Conservation (phyloP, 2,888 invertebrate genomes). For the Caenorhabditis auriculariae region DNA sequence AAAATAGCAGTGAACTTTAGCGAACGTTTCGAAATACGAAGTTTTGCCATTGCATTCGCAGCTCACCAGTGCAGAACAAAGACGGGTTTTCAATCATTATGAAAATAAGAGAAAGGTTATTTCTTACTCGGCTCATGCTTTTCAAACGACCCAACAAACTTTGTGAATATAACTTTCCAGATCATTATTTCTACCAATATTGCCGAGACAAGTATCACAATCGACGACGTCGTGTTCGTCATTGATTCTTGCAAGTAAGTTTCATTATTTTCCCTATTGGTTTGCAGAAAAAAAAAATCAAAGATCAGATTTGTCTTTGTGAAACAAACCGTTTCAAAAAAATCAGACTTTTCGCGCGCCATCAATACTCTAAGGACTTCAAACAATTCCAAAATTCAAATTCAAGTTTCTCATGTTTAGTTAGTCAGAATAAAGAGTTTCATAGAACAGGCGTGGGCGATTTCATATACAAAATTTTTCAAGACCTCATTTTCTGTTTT, state of each 20-base stretch:
- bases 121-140: background rate
- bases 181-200: conserved; percentile 96
- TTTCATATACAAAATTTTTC: no score
- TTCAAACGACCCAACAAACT: background rate
- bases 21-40: conserved; percentile 64
- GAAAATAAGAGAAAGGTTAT: conserved; percentile 17
- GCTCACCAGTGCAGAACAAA: conserved; percentile 90
- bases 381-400: no score
- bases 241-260: conserved; percentile 86
- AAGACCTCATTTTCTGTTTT: background rate
- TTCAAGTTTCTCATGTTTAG: no score
- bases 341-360: background rate
- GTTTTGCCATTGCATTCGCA: conserved; percentile 96
- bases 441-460: no score
- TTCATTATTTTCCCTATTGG: background rate
- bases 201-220: conserved; percentile 96
- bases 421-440: no score
- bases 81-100: conserved; percentile 77
- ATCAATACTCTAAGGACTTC: no score
- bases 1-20: conserved; percentile 2
- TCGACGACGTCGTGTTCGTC: conserved; percentile 96
- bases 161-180: conserved; percentile 66
- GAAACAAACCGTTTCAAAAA: background rate
- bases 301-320: background rate
- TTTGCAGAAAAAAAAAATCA: background rate